Conservation (phyloP, 2,113 vertebrate genomes). For the Crypturellus undulatus region DNA sequence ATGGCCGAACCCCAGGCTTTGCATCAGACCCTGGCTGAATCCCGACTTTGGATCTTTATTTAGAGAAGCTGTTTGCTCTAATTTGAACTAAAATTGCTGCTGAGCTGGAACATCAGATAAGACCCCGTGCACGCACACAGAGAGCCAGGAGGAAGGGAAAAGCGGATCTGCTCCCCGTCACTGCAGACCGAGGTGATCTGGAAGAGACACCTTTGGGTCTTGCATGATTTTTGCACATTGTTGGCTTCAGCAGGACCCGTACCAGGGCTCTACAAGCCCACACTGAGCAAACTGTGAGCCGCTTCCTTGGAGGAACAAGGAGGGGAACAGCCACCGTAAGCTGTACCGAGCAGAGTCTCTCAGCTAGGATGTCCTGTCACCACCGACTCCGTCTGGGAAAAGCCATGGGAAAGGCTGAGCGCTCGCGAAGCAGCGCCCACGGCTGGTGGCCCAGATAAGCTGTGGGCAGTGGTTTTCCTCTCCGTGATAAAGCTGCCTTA, state of each 20-base stretch:
- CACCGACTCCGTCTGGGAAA: neutral
- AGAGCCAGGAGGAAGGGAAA: neutral
- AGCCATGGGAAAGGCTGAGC: neutral
- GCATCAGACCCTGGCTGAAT: neutral
- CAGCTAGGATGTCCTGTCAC: neutral
- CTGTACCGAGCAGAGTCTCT: neutral
- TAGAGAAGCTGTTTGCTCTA: neutral
- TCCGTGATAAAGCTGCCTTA: conserved; percentile 18
- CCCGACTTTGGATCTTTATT: neutral
- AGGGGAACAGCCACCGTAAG: neutral
- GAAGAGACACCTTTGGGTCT: neutral
- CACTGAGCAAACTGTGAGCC: neutral
- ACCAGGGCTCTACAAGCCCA: too few species aligned
- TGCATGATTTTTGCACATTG: too few species aligned
- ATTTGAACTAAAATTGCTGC: neutral
- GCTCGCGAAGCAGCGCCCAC: neutral
- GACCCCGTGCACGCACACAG: rapidly evolving
- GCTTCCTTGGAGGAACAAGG: neutral
- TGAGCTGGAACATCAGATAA: neutral
- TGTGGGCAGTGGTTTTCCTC: neutral
- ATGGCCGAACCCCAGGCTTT: neutral
- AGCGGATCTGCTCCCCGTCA: neutral
- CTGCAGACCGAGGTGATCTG: neutral
- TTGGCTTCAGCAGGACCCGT: too few species aligned
- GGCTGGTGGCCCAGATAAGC: too few species aligned